A percentile compares a stretch with the other conserved stretches of the same genome.
Conservation (phyloP, 2,888 invertebrate species). For the Drosophila paucipuncta region DNA sequence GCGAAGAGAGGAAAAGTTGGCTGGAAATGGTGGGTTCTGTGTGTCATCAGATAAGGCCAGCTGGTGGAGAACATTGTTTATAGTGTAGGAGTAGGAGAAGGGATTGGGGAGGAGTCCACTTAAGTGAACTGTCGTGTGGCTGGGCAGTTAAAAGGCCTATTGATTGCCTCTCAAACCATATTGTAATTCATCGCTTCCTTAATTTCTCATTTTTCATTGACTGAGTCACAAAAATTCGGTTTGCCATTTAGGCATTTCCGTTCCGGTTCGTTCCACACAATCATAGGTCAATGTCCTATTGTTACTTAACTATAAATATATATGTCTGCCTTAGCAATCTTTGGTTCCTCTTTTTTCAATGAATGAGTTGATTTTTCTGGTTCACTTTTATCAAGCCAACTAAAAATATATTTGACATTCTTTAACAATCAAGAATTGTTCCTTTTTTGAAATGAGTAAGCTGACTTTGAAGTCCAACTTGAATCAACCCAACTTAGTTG, state of each 20-base stretch:
- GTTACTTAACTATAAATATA: neutral
- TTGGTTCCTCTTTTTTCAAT: neutral
- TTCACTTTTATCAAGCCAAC: neutral
- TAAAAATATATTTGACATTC: neutral
- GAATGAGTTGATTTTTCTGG: neutral
- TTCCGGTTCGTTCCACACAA: constrained; percentile 8
- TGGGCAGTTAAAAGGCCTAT: constrained; percentile 26
- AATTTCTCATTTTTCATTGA: neutral
- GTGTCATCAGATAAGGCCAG: constrained; percentile 32
- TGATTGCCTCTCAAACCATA: constrained; percentile 41
- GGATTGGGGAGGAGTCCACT: constrained; percentile 9
- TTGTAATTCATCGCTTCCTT: constrained; percentile 22
- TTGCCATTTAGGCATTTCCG: constrained; percentile 46
- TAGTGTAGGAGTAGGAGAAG: neutral
- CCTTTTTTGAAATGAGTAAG: neutral
- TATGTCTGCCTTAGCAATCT: neutral
- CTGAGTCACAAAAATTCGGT: constrained; percentile 32
- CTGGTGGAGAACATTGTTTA: constrained; percentile 1
- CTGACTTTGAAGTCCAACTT: neutral
- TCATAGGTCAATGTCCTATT: constrained; percentile 11
- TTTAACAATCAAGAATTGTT: neutral
- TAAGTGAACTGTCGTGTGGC: constrained; percentile 25
- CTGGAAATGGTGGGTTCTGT: constrained; percentile 3
- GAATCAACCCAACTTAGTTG: neutral
- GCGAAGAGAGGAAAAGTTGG: neutral